A percentile compares a stretch with the other conserved stretches of the same genome.
Evolutionary conservation across 2,888 invertebrate genomes (phyloP).

Genomic region (Corythucha ciliata): DNA sequence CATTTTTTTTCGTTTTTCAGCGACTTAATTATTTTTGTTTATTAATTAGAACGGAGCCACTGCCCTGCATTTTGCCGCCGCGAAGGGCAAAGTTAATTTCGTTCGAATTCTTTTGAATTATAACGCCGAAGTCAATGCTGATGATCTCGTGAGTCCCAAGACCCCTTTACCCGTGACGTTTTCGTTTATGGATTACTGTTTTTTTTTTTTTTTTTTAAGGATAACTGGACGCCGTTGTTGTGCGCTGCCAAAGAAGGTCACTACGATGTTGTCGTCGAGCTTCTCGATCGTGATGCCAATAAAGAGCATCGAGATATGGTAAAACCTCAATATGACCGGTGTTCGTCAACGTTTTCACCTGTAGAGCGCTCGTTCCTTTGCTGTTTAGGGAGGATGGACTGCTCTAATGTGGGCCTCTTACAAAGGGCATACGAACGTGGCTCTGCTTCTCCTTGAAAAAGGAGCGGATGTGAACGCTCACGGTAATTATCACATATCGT

Average conservation of each 20-base stretch:
- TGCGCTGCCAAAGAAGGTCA: constrained; percentile 87
- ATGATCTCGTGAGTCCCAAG: constrained; percentile 64
- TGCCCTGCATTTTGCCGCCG: constrained; percentile 83
- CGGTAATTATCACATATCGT: constrained; percentile 88
- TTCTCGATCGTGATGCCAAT: constrained; percentile 75
- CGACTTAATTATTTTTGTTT: not conserved
- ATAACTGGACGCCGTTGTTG: constrained; percentile 85
- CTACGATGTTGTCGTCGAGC: constrained; percentile 64
- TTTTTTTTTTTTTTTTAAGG: constrained; percentile 44
- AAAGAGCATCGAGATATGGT: constrained; percentile 84
- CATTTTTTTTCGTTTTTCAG: not conserved
- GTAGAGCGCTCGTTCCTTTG: not conserved
- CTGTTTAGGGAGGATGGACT: constrained; percentile 86
- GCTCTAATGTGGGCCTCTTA: constrained; percentile 97
- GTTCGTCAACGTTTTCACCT: not conserved
- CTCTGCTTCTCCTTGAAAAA: constrained; percentile 64
- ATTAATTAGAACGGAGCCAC: constrained; percentile 74
- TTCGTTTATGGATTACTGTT: not conserved
- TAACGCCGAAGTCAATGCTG: constrained; percentile 85
- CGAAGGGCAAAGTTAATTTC: constrained; percentile 73
- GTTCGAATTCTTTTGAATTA: constrained; percentile 75
- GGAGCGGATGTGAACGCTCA: constrained; percentile 92
- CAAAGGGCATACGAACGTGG: constrained; percentile 74
- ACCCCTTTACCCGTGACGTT: too few species aligned
- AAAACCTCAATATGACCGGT: constrained; percentile 31